Base-by-base conservation (phyloP, 35 echinoderm and acorn worm genomes). In the Lytechinus pictus region DNA sequence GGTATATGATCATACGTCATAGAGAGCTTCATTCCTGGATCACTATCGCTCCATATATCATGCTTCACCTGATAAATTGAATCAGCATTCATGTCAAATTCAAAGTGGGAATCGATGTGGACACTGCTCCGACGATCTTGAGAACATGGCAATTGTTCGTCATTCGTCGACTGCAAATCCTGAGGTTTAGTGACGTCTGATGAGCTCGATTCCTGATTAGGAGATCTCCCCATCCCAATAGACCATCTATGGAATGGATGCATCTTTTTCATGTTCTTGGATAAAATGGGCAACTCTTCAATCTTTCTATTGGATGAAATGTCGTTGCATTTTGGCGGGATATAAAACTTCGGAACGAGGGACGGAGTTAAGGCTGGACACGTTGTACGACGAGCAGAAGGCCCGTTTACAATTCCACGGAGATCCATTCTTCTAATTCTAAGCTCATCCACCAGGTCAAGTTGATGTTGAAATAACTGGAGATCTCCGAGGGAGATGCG, bases 1-100 rank as follows among this genome's bases (percentile, higher is more conserved):
- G 86, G 95, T 28, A 97, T 51, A 72, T 97, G 97, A 29, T 86
- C 54, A 1, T 93, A 61, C 12, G 97, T 92, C 95, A 94, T 94
- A 24, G 97, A 93, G 9, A 97, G 86, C 10, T 60, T 94, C 28
- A 93, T 86, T 16, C 95, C 94, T 56, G 97, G 97, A 56, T 94
- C 94, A 54, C 94, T 93, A 8, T 86, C 52, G 91, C 54, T 93
- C 91, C 52, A 57, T 54, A 93, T 28, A 11, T 93, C 91, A 24
- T 93, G 10, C 12, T 54, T 54, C 91, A 44, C 11, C 27, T 89
- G 12, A 19, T 71, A 13, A 3, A 21, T 19, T 5, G 61, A 71
- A 19, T 71, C 61, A 3, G 11, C 55, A 11, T 19, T 21, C 14
- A 71, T 1, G 61, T 16, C 61, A 19, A 21, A 71, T 71, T 71